Conservation (phyloP, 2,797 vertebrate genomes). For the Premnoplex brunnescens region DNA sequence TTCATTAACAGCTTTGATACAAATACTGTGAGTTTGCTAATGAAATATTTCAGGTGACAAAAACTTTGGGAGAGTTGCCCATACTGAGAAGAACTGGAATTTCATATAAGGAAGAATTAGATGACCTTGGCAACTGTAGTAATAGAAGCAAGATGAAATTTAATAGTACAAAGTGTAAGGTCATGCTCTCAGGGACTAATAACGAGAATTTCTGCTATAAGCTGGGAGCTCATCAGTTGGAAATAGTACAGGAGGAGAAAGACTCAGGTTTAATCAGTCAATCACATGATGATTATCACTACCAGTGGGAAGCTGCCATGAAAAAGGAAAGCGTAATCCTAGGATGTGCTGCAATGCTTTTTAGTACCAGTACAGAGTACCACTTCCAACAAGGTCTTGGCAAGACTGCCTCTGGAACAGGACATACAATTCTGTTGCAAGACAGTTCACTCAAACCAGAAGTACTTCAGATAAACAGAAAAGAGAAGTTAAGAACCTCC, state of each 20-base stretch:
- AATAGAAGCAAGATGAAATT: constrained; percentile 63
- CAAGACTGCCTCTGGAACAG: not conserved
- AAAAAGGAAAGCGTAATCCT: constrained; percentile 6
- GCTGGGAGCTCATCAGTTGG: constrained; percentile 56
- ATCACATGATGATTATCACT: constrained; percentile 53
- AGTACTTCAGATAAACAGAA: not conserved
- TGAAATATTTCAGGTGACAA: constrained; percentile 34
- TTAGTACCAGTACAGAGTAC: not conserved
- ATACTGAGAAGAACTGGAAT: not conserved
- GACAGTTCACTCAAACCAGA: not conserved
- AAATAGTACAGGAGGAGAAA: constrained; percentile 66
- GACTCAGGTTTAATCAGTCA: constrained; percentile 45
- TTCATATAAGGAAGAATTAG: constrained; percentile 52
- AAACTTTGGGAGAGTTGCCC: constrained; percentile 27
- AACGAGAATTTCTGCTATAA: constrained; percentile 61
- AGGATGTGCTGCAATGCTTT: not conserved
- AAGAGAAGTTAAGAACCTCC: not conserved
- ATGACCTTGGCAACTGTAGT: constrained; percentile 52
- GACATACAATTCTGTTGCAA: not conserved
- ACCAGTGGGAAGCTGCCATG: constrained; percentile 4
- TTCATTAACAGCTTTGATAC: not conserved
- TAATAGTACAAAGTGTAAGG: constrained; percentile 66
- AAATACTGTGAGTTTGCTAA: not conserved
- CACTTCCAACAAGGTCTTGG: not conserved
- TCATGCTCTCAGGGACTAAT: constrained; percentile 60